Conservation (phyloP, 2,797 vertebrate genomes). For the Benthosema pterotum region DNA sequence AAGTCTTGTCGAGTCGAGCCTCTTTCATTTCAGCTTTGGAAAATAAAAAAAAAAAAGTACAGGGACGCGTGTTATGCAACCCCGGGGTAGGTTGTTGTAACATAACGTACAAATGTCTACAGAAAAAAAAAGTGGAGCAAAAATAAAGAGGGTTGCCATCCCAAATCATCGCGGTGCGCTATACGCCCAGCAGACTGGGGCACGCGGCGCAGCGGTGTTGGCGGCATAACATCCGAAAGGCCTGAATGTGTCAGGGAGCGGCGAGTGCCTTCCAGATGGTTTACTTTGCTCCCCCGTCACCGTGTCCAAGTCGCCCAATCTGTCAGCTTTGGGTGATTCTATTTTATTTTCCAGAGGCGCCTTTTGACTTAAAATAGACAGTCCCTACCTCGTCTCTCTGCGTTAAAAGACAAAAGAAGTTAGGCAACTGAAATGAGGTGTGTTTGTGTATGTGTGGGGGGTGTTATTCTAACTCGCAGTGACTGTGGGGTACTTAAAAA, state of each 20-base stretch:
- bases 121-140: constrained; percentile 17
- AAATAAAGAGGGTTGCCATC: constrained; percentile 33
- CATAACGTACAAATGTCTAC: constrained; percentile 4
- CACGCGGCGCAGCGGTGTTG: constrained; percentile 32
- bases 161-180: constrained; percentile 57
- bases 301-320: constrained; percentile 42
- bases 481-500: constrained; percentile 54
- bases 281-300: constrained; percentile 49
- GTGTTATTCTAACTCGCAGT: constrained; percentile 35
- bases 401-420: constrained; percentile 46
- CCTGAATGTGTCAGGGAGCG: constrained; percentile 70
- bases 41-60: too few species aligned
- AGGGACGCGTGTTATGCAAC: background rate
- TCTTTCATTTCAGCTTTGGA: background rate
- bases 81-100: background rate
- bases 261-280: constrained; percentile 40
- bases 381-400: constrained; percentile 20
- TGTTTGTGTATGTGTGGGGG: background rate
- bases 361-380: constrained; percentile 33
- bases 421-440: constrained; percentile 23
- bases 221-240: constrained; percentile 59
- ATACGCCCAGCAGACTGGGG: constrained; percentile 43
- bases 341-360: constrained; percentile 29
- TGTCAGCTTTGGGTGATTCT: constrained; percentile 50
- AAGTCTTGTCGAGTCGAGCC: constrained; percentile 4